Evolutionary conservation across 2,797 vertebrate species (phyloP).

Genomic region (Thamnophis elegans): DNA sequence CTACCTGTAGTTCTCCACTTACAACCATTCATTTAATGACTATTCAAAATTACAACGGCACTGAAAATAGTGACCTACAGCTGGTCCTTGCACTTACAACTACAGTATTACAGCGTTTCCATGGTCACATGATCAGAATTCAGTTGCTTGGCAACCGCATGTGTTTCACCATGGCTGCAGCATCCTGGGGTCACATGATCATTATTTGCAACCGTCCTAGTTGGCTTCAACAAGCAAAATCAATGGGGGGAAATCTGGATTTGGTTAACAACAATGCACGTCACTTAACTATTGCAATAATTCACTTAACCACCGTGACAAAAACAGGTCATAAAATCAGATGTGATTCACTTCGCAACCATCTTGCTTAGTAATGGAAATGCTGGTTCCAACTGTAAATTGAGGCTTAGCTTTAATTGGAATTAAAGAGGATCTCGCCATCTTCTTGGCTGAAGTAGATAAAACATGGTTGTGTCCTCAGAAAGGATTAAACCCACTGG

Average conservation of each 20-base stretch:
- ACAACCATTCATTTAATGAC: background rate
- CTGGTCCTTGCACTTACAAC: background rate
- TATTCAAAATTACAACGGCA: background rate
- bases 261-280: background rate
- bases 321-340: background rate
- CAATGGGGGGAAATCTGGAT: background rate
- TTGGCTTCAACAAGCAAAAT: background rate
- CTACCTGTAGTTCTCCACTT: background rate
- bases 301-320: background rate
- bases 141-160: background rate
- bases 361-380: background rate
- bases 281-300: background rate
- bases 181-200: background rate
- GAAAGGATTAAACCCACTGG: background rate
- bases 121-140: background rate
- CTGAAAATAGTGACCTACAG: background rate
- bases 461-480: background rate
- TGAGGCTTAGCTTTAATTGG: background rate
- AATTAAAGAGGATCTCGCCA: background rate
- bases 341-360: background rate
- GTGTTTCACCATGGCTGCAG: background rate
- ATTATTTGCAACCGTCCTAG: background rate
- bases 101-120: background rate
- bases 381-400: background rate
- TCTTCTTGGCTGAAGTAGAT: background rate